These are phyloP conservation scores for Hoplostethus mediterraneus DNA, from an alignment of 2,797 vertebrate species.

Conservation along the genomic window DNA sequence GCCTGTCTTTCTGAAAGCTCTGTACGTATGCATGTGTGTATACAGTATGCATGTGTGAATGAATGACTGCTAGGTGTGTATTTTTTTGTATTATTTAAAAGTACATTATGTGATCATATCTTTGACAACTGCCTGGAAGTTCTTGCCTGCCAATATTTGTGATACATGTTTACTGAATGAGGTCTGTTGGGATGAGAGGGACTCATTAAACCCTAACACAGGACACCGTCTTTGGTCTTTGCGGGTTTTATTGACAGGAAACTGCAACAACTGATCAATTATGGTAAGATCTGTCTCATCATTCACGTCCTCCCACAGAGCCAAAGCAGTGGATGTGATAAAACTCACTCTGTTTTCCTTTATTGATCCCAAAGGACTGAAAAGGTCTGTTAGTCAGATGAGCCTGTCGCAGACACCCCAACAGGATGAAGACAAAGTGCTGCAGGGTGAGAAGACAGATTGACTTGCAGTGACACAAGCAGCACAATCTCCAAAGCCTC, in stretches of 20 bases:
- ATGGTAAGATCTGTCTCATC: conserved; percentile 37
- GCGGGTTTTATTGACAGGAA: conserved; percentile 43
- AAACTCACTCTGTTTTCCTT: conserved; percentile 31
- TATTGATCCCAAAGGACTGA: conserved; percentile 59
- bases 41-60: conserved; percentile 59
- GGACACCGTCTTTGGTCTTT: conserved; percentile 35
- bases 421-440: conserved; percentile 34
- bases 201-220: conserved; percentile 76
- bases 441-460: conserved; percentile 14
- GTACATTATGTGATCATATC: conserved; percentile 54
- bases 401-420: conserved; percentile 22
- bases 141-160: conserved; percentile 83
- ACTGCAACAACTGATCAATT: conserved; percentile 32
- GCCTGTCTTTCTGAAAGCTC: conserved; percentile 39
- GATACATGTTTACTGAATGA: conserved; percentile 68
- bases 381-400: conserved; percentile 49
- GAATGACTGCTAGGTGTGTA: conserved; percentile 39
- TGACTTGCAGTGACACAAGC: conserved; percentile 11
- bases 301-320: conserved; percentile 30
- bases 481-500: conserved; percentile 1
- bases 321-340: conserved; percentile 34
- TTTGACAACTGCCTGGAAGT: conserved; percentile 77
- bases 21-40: conserved; percentile 52
- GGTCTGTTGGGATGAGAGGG: conserved; percentile 47
- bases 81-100: conserved; percentile 78